Evolutionary conservation across 2,888 invertebrate genomes (phyloP).

Genomic region (Cerceris rybyensis): DNA sequence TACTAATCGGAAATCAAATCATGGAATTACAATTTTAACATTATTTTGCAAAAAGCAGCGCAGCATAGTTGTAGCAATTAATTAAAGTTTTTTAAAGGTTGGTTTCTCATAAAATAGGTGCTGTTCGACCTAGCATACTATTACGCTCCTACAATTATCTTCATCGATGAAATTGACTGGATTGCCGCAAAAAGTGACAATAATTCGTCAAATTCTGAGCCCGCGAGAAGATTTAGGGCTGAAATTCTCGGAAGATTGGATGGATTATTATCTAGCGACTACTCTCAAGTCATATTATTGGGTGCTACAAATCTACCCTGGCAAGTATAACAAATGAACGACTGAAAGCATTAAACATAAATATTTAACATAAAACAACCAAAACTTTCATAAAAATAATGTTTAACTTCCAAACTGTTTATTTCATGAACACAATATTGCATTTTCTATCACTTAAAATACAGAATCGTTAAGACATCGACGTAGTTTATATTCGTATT

Average conservation of each 20-base stretch:
- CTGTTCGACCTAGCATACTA: conserved; percentile 93
- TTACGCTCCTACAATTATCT: conserved; percentile 94
- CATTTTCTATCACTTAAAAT: too few species aligned
- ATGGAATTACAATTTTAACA: too few species aligned
- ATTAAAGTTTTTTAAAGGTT: not conserved
- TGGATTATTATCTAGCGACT: conserved; percentile 85
- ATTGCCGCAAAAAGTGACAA: conserved; percentile 85
- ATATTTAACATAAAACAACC: too few species aligned
- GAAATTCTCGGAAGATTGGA: conserved; percentile 94
- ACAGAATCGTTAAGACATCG: too few species aligned
- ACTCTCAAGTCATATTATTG: conserved; percentile 88
- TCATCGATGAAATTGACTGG: conserved; percentile 96
- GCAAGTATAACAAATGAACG: conserved; percentile 81
- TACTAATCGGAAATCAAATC: too few species aligned
- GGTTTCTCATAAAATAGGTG: conserved; percentile 83
- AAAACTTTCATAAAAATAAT: too few species aligned
- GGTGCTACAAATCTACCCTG: conserved; percentile 97
- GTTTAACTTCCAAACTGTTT: too few species aligned
- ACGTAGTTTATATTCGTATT: too few species aligned
- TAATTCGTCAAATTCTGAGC: conserved; percentile 79
- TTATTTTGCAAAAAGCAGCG: too few species aligned
- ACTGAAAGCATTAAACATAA: too few species aligned
- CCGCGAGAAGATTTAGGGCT: conserved; percentile 91
- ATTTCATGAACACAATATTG: too few species aligned
- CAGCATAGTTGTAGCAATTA: too few species aligned